phyloP scores from a whole-genome alignment of 2,113 vertebrate species.

The Cervus canadensis region DNA sequence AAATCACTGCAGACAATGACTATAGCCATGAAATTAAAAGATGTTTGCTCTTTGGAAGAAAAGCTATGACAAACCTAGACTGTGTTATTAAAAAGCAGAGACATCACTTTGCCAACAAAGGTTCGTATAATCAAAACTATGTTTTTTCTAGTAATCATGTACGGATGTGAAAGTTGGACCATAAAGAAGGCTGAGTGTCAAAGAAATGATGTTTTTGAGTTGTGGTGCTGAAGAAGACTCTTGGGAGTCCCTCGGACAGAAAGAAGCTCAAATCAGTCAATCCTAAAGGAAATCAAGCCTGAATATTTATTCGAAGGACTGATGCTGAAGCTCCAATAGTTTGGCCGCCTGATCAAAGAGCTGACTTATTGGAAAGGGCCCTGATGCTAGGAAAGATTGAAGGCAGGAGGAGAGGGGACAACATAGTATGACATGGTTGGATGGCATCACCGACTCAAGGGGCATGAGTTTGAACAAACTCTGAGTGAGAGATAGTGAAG shows the following conservation, averaged over 20 bases:
- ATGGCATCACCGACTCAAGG: background rate
- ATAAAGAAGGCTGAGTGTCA: background rate
- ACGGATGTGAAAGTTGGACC: background rate
- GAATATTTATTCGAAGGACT: background rate
- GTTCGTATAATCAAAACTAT: background rate
- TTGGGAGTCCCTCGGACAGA: background rate
- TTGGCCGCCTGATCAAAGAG: background rate
- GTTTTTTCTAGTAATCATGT: background rate
- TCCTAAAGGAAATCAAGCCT: background rate
- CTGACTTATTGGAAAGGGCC: background rate
- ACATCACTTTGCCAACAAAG: background rate
- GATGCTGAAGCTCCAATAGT: background rate
- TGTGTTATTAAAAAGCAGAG: background rate
- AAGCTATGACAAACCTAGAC: background rate
- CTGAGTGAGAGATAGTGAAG: background rate
- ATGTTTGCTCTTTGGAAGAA: background rate
- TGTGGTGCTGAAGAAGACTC: background rate
- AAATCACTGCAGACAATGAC: background rate
- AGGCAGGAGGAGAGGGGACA: background rate
- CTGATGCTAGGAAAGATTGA: background rate
- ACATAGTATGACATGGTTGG: background rate
- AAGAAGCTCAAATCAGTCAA: background rate
- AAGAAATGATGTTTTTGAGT: background rate
- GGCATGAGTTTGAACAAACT: background rate
- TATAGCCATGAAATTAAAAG: background rate